Evolutionary conservation across 2,113 vertebrate genomes (phyloP).

Genomic region (Zosterops lateralis): DNA sequence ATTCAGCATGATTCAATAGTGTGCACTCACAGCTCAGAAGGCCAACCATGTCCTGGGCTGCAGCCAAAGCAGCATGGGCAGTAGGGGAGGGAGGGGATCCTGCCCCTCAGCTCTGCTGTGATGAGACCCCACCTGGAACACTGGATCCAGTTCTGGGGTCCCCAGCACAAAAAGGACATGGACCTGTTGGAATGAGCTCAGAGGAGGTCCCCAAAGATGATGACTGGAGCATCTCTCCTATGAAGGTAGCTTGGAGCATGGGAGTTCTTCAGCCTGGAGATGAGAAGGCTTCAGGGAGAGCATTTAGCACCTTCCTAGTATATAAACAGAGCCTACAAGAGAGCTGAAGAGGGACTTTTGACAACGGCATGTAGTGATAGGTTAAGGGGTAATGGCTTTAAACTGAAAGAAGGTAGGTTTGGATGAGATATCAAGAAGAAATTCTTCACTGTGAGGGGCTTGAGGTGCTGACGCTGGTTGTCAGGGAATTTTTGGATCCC

Average conservation of each 20-base stretch:
- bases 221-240: neutral
- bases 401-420: neutral
- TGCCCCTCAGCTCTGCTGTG: neutral
- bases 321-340: neutral
- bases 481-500: too few species aligned
- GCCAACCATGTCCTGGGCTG: rapidly evolving
- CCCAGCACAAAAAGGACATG: neutral
- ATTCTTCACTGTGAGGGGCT: neutral
- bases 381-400: neutral
- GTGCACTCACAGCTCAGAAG: neutral
- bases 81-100: neutral
- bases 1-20: neutral
- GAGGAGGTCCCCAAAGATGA: rapidly evolving
- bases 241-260: neutral
- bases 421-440: neutral
- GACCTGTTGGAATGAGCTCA: neutral
- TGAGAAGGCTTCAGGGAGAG: neutral
- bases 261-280: neutral
- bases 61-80: neutral
- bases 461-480: neutral
- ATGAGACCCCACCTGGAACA: neutral
- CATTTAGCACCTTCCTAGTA: too few species aligned
- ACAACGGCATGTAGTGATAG: too few species aligned
- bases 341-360: neutral
- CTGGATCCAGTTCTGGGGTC: neutral